These are phyloP conservation scores for Chloropsis cyanopogon DNA, from an alignment of 2,113 vertebrate genomes.

Conservation along the genomic window DNA sequence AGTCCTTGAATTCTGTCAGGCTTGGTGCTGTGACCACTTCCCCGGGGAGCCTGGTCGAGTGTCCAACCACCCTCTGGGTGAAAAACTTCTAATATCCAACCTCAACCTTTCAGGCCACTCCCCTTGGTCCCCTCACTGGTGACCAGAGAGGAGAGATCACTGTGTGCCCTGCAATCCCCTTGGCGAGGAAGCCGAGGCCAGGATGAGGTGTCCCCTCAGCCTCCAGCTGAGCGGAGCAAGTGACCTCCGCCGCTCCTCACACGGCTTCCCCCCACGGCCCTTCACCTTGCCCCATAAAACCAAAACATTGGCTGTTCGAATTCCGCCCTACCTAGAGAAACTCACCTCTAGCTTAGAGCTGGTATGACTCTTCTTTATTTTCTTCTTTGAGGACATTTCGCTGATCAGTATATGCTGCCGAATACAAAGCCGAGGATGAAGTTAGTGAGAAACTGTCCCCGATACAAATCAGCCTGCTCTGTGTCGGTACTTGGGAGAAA, in stretches of 20 bases:
- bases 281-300: fast-evolving
- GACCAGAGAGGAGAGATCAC: background rate
- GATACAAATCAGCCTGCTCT: fast-evolving
- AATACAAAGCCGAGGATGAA: fast-evolving
- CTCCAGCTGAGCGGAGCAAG: background rate
- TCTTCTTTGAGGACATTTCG: background rate
- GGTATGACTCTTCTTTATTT: background rate
- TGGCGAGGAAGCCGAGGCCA: background rate
- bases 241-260: fast-evolving
- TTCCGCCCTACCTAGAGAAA: background rate
- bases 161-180: background rate
- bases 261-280: background rate
- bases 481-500: background rate
- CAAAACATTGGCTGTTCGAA: fast-evolving
- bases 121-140: background rate
- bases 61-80: no score
- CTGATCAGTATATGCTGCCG: fast-evolving
- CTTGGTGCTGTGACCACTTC: background rate
- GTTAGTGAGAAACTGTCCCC: fast-evolving
- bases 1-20: background rate
- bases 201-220: background rate
- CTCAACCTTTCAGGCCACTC: background rate
- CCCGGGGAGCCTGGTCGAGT: background rate
- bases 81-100: background rate
- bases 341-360: background rate